Conservation (phyloP, 2,113 vertebrate species). For the Myodes glareolus region DNA sequence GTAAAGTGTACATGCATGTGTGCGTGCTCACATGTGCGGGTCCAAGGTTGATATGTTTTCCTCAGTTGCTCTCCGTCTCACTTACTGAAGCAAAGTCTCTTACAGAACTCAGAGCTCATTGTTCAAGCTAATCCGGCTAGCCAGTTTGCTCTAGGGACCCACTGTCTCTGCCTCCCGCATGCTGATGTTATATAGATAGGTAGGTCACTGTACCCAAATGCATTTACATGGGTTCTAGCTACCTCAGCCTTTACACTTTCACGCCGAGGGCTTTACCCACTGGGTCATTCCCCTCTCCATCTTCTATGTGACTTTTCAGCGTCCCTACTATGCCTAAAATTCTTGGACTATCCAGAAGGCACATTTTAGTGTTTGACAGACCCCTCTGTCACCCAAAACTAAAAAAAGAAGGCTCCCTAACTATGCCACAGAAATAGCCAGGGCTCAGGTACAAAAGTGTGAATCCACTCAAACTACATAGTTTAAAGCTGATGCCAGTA, state of each 20-base stretch:
- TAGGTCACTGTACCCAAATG: not conserved
- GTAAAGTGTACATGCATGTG: not conserved
- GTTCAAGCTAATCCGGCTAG: not conserved
- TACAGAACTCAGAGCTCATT: not conserved
- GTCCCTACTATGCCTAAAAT: not conserved
- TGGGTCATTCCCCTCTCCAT: not conserved
- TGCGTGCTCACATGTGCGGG: not conserved
- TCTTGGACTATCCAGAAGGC: not conserved
- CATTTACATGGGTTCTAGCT: too few relatives aligned
- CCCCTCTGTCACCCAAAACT: not conserved
- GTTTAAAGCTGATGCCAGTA: not conserved
- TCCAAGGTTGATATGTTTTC: not conserved
- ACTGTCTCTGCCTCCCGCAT: not conserved
- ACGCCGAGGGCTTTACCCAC: not conserved
- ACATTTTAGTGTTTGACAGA: not conserved
- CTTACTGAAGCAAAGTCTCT: not conserved
- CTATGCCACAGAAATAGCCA: not conserved
- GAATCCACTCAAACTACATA: not conserved
- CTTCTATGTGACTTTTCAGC: not conserved
- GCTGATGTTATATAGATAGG: not conserved
- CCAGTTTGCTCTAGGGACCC: not conserved
- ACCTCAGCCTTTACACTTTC: not conserved
- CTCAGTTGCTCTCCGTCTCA: not conserved
- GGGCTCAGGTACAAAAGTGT: not conserved
- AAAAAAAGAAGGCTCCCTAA: not conserved